phyloP scores from a whole-genome alignment of 2,113 vertebrate genomes.

The Hippocampus comes region DNA sequence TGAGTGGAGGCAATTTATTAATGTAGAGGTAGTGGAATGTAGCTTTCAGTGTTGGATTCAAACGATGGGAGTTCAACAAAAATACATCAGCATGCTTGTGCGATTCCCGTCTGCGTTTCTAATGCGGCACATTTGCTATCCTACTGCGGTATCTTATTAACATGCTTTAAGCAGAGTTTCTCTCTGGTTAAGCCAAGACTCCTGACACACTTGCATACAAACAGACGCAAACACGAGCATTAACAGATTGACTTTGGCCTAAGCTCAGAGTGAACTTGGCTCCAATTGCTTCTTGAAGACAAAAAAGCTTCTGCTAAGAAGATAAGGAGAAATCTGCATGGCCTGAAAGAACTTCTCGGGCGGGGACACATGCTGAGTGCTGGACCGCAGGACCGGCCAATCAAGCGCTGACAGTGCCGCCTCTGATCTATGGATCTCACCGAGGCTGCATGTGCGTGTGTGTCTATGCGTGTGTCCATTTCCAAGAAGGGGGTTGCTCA shows the following conservation, averaged over 20 bases:
- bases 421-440: conserved; percentile 49
- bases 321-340: conserved; percentile 59
- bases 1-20: conserved; percentile 48
- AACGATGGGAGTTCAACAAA: conserved; percentile 6
- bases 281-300: conserved; percentile 63
- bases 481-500: conserved; percentile 41
- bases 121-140: conserved; percentile 29
- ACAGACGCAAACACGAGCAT: conserved; percentile 53
- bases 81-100: conserved; percentile 10
- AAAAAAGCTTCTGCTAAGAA: conserved; percentile 64
- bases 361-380: conserved; percentile 53
- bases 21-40: conserved; percentile 42
- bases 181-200: conserved; percentile 29
- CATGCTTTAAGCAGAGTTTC: conserved; percentile 38
- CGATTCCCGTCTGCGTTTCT: conserved; percentile 7
- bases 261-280: conserved; percentile 66
- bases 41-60: conserved; percentile 28
- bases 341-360: conserved; percentile 48
- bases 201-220: conserved; percentile 43
- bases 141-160: conserved; percentile 33
- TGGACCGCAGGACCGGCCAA: conserved; percentile 52
- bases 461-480: conserved; percentile 13
- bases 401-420: conserved; percentile 44
- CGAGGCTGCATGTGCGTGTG: conserved; percentile 24
- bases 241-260: conserved; percentile 57